Evolutionary conservation across 2,797 vertebrate species (phyloP).

Genomic region (Etheostoma nigrum): DNA sequence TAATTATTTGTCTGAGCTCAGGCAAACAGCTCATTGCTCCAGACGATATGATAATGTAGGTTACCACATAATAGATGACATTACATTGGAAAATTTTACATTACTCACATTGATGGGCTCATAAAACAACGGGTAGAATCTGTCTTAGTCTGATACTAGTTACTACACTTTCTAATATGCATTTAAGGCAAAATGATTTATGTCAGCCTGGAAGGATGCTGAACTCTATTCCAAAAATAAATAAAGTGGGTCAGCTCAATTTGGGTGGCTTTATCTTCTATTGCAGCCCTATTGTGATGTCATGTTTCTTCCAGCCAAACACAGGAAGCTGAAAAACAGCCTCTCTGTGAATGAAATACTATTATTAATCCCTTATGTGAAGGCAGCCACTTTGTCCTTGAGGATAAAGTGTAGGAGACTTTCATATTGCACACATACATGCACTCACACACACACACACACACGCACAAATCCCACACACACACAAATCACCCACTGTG

Average conservation of each 20-base stretch:
- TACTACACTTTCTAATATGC: conserved; percentile 9
- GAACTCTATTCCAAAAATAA: conserved; percentile 29
- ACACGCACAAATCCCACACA: background rate
- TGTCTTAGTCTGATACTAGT: conserved; percentile 7
- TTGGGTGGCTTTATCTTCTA: conserved; percentile 26
- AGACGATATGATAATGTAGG: background rate
- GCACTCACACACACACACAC: background rate
- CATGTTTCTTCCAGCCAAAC: conserved; percentile 25
- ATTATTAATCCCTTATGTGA: conserved; percentile 7
- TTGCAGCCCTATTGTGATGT: conserved; percentile 20
- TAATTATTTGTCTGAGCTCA: background rate
- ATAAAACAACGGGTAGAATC: background rate
- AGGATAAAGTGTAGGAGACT: conserved; percentile 19
- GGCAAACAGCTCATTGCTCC: background rate
- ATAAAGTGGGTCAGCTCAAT: conserved; percentile 26
- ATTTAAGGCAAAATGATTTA: conserved; percentile 34
- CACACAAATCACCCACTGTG: background rate
- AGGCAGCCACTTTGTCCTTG: conserved; percentile 26
- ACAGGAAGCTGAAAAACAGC: conserved; percentile 1
- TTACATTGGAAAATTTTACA: background rate
- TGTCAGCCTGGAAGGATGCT: conserved; percentile 8
- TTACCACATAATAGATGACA: background rate
- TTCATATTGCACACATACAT: background rate
- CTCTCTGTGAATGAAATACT: conserved; percentile 26
- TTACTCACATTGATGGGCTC: conserved; percentile 1